Conservation (phyloP, 2,888 invertebrate species). For the Drosophila kokeensis region DNA sequence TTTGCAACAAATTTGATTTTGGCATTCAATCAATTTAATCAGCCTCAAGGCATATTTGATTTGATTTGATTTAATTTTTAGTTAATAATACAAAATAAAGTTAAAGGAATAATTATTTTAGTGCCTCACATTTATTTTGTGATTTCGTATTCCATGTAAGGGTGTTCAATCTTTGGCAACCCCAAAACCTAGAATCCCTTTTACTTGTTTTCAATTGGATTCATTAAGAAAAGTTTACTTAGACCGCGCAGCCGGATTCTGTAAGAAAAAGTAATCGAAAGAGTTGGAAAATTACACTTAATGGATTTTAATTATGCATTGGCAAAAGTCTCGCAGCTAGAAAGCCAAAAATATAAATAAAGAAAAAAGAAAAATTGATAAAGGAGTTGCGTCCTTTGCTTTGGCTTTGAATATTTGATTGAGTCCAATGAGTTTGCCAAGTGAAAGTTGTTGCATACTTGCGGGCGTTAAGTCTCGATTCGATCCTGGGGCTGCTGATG, state of each 20-base stretch:
- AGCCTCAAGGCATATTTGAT: too few species aligned
- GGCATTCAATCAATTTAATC: neutral
- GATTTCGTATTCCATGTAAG: neutral
- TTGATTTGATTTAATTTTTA: neutral
- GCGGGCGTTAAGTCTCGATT: constrained; percentile 35
- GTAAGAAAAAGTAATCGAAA: constrained; percentile 51
- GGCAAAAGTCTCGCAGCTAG: constrained; percentile 43
- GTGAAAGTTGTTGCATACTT: constrained; percentile 75
- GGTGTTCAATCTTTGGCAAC: constrained; percentile 10
- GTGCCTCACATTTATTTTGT: neutral
- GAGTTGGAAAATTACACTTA: constrained; percentile 73
- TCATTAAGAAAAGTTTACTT: constrained; percentile 63
- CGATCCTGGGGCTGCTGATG: neutral
- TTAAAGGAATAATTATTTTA: neutral
- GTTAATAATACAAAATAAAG: neutral
- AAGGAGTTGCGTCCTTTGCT: constrained; percentile 24
- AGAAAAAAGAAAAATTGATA: neutral
- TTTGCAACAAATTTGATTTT: neutral
- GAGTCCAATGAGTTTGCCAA: constrained; percentile 56
- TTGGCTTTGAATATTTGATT: constrained; percentile 68
- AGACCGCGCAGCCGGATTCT: constrained; percentile 3
- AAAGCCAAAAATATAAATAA: constrained; percentile 47
- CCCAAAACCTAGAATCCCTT: neutral
- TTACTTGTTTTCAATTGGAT: constrained; percentile 55
- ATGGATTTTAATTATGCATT: constrained; percentile 81